Evolutionary conservation across 1,140 invertebrate species (phyloP), one percentile per base, ranked within the genome.

Genomic region (Samia ricini): DNA sequence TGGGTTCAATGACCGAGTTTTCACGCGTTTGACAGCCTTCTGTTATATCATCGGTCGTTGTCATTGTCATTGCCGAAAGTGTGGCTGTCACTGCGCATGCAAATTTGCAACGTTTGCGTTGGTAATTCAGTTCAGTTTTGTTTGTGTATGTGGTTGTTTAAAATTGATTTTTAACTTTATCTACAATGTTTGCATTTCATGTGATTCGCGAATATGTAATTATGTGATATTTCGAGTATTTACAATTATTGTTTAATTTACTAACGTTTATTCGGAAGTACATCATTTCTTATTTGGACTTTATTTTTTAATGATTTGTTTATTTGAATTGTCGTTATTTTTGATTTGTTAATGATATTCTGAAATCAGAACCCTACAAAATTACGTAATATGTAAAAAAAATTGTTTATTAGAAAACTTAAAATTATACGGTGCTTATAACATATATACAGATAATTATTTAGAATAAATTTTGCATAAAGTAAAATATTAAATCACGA

Each of bases 61-160:
- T 91, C 87, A 90, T 87, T 91, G 90, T 91, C 90, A 91, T 89
- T 91, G 90, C 89, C 90, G 85, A 91, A 91, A 85, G 79, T 72
- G 75, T 74, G 68, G 70, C 55, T 48, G 59, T 42, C 56, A n/a
- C 54, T 61, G 61, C 58, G 67, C 73, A 71, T 68, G 72, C 75
- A 62, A 82, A 83, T 82, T 85, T 85, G 66, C 64, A 72, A 79
- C 82, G 78, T 87, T 75, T 74, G 69, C 61, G 52, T 50, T 69
- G 54, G n/a, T 24, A 48, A 74, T 76, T 79, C 55, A 62, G 72
- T 52, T 71, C 55, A 87, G 49, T 81, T 85, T 88, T 71, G 71
- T 66, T 73, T 80, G 73, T 24, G 24, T n/a, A 57, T 48, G 26
- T 48, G 49, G 29, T 68, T 58, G 60, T 74, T 57, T 36, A 1